These are phyloP conservation scores for Aporophyla nigra DNA, from an alignment of 2,888 invertebrate genomes.

Conservation along the genomic window DNA sequence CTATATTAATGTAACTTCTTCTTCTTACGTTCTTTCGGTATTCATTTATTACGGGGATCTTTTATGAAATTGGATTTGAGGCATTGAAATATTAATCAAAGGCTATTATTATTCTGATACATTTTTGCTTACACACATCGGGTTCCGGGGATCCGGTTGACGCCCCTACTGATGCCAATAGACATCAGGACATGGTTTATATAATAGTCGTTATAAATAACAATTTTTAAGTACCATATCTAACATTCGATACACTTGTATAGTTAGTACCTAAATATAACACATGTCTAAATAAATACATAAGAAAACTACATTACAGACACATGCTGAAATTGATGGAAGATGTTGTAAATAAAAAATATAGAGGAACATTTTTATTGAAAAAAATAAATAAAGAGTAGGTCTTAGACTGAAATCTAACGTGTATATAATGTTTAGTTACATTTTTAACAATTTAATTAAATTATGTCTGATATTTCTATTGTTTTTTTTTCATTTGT, in stretches of 20 bases:
- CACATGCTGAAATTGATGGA: slow-evolving; percentile 73
- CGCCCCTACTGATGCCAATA: not conserved
- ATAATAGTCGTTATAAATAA: no score
- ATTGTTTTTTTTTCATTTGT: not conserved
- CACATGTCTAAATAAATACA: slow-evolving; percentile 47
- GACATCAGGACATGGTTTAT: not conserved
- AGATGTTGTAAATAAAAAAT: slow-evolving; percentile 47
- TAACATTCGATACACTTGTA: slow-evolving; percentile 21
- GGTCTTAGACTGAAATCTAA: slow-evolving; percentile 31
- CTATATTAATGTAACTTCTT: not conserved
- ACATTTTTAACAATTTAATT: not conserved
- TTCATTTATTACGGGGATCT: not conserved
- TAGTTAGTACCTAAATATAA: slow-evolving; percentile 7
- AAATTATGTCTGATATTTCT: not conserved
- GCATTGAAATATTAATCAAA: not conserved
- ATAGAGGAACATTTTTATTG: not conserved
- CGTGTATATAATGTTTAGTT: not conserved
- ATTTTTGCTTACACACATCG: not conserved
- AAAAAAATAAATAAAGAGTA: not conserved
- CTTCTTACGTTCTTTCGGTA: not conserved
- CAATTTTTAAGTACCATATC: not conserved
- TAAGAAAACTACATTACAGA: slow-evolving; percentile 72
- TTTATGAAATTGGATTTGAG: not conserved
- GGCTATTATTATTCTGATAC: not conserved
- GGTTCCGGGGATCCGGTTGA: no score